Percentiles rank a stretch among this genome's conserved stretches.
Evolutionary conservation across 92 coral and sea anemone species (phyloP).

Genomic region (Umimayanthus kanabou): DNA sequence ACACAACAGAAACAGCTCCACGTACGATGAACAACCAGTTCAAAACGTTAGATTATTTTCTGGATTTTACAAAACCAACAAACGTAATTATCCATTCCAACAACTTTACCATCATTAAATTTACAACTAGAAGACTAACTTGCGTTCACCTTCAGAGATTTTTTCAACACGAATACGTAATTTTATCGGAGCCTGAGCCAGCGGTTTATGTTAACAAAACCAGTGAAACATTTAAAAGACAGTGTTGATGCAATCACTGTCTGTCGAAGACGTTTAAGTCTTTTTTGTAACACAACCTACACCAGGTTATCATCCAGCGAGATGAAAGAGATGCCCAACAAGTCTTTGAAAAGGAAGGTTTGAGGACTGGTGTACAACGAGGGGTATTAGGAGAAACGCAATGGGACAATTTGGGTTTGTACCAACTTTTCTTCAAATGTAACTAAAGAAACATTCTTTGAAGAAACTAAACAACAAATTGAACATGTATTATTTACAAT

Average conservation of each 20-base stretch:
- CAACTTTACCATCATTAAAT: slow-evolving; percentile 26
- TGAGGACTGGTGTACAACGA: slow-evolving; percentile 10
- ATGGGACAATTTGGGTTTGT: slow-evolving; percentile 37
- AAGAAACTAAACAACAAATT: too few relatives aligned
- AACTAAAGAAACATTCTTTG: slow-evolving; percentile 1
- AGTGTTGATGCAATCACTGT: background rate
- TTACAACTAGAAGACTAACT: background rate
- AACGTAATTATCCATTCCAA: background rate
- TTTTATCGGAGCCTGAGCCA: background rate
- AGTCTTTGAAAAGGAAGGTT: slow-evolving; percentile 38
- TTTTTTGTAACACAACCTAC: slow-evolving; percentile 49
- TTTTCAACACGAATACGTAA: background rate
- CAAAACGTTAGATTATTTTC: background rate
- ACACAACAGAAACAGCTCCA: background rate
- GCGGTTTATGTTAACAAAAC: background rate
- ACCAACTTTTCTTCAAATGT: background rate
- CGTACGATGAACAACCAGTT: background rate
- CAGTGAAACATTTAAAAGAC: background rate
- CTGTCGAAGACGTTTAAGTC: slow-evolving; percentile 3
- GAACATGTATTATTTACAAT: background rate
- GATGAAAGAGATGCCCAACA: slow-evolving; percentile 10
- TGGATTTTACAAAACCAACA: background rate
- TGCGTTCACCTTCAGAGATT: background rate
- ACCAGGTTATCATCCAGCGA: slow-evolving; percentile 12
- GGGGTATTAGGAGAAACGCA: slow-evolving; percentile 13